A percentile compares a stretch with the other conserved stretches of the same genome.
phyloP scores from a whole-genome alignment of 2,113 vertebrate species.

The Leptosomus discolor region DNA sequence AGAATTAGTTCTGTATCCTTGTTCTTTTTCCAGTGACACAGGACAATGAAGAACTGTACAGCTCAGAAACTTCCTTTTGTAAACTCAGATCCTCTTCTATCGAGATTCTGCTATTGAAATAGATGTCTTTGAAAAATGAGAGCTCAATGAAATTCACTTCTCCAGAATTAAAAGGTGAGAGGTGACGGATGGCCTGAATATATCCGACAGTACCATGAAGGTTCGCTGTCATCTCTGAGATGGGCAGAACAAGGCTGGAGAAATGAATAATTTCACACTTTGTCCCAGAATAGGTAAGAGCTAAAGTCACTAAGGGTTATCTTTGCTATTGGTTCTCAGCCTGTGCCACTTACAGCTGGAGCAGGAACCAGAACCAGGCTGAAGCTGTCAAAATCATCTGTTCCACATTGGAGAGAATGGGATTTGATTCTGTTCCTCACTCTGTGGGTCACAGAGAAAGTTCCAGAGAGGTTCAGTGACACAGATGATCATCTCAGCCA shows the following conservation, averaged over 20 bases:
- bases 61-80: slow-evolving; percentile 6
- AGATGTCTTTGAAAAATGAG: slow-evolving; percentile 70
- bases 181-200: slow-evolving; percentile 62
- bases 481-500: neutral
- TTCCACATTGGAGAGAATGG: neutral
- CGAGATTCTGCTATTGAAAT: neutral
- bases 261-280: neutral
- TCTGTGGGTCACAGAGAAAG: neutral
- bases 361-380: neutral
- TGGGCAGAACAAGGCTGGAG: neutral
- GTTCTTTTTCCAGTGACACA: slow-evolving; percentile 32
- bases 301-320: neutral
- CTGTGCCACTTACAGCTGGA: neutral
- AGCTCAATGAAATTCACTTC: slow-evolving; percentile 72
- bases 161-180: slow-evolving; percentile 69
- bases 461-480: neutral
- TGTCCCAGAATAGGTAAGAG: neutral
- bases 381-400: neutral
- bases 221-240: neutral
- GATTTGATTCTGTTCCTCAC: neutral
- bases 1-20: neutral
- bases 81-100: slow-evolving; percentile 71
- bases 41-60: slow-evolving; percentile 4
- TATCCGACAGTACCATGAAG: slow-evolving; percentile 72
- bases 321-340: neutral